Base-by-base conservation (phyloP, 2,113 vertebrate genomes). In the Vanacampus margaritifer region DNA sequence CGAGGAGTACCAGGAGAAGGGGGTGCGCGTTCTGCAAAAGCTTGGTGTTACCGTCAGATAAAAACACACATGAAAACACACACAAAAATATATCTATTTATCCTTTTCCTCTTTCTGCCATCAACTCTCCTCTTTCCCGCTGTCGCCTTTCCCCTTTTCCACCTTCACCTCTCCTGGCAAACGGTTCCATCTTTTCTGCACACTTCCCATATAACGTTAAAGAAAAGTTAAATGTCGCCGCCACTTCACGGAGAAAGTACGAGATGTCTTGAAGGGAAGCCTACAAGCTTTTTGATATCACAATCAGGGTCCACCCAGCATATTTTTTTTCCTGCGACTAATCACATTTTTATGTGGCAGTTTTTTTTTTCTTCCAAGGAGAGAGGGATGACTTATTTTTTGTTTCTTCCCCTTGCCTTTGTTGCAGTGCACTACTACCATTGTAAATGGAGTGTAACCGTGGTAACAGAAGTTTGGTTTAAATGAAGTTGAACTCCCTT, bases 31-130 rank as follows among this genome's bases (percentile, higher is more conserved):
- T 86, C 92, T 98, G 82, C 95, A 99, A 93, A 99, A 99, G 87
- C 95, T 99, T 1, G 96, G 96, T 57, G 96, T 98, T 92, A 98
- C 96, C 77, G 95, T 98, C 89, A 96, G 96, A 96, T 99, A 98
- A 93, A 93, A 85, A 64, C 37, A 63, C 61, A 60, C 56, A 71
- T 7, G 91, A 58, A 81, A 35, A 72, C 37, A 73, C 37, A 73
- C 61, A 63, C 28, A 53, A 82, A 67, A 85, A 81, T 85, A 86
- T 77, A 86, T 88, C 78, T 86, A 85, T 88, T 78, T 82, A 76
- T 89, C 81, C 83, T 73, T 74, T 61, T 69, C 68, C 78, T 79
- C 65, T 83, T 69, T 67, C 39, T 72, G 78, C 71, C 72, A 39
- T 79, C 69, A 43, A 74, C 70, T 71, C 68, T 60, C 24, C 32